Evolutionary conservation across 1,140 invertebrate species (phyloP).

Genomic region (Neodiprion pinetum): DNA sequence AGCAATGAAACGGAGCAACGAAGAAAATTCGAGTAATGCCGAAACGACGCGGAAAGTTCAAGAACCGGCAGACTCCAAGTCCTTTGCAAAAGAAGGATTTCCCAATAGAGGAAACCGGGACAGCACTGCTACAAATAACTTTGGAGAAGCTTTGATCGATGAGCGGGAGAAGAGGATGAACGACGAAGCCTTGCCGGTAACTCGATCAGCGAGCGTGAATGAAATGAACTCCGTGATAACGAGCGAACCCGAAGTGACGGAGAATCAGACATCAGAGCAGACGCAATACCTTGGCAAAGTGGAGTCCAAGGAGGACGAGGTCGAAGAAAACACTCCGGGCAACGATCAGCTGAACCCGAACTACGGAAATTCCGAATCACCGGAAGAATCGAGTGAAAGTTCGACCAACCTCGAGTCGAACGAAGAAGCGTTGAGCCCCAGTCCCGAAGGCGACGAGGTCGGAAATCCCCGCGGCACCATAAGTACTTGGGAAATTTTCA

Average conservation of each 20-base stretch:
- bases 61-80: not conserved
- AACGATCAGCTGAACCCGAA: too few relatives aligned
- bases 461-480: not conserved
- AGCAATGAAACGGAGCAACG: not conserved
- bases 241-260: not conserved
- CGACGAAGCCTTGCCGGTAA: conserved; percentile 30
- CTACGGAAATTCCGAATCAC: not conserved
- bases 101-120: conserved; percentile 6
- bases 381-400: not conserved
- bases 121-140: not conserved
- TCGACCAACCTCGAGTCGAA: not conserved
- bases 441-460: not conserved
- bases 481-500: conserved; percentile 2
- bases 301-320: not conserved
- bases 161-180: conserved; percentile 25
- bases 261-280: not conserved
- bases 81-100: not conserved
- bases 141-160: conserved; percentile 20
- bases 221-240: conserved; percentile 8
- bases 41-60: not conserved
- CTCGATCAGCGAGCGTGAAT: conserved; percentile 21
- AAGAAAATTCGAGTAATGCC: not conserved
- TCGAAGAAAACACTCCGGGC: not conserved
- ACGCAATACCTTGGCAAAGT: not conserved
- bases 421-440: not conserved